Base-by-base conservation (phyloP, 2,113 vertebrate genomes). In the Butorides virescens region DNA sequence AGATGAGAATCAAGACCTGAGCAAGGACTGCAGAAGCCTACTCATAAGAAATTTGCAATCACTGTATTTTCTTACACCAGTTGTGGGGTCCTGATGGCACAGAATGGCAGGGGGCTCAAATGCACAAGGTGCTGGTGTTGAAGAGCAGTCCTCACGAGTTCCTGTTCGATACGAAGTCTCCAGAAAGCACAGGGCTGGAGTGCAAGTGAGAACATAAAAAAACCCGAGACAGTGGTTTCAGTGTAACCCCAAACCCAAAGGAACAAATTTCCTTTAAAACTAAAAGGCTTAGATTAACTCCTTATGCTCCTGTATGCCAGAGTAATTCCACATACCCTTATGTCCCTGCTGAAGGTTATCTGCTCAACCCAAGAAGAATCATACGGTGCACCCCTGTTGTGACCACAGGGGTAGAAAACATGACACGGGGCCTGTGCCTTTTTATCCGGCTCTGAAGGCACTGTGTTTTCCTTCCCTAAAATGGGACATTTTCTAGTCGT, bases 81-180 rank as follows among this genome's bases (percentile, higher is more conserved):
- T 6, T 34, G 14, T 10, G 23, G 34, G 19, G 52, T 9, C 18
- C 46, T 61, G 10, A 11, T 59, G 29, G 46, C 36, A 53, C 11
- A 29, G 14, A 7, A 17, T 70, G 72, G 14, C 47, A 61, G 7
- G n/a, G 12, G 9, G 5, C 42, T 75, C 0, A 0, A 56, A 58
- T 20, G 25, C 20, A 4, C 1, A 1, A 61, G 25, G 9, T 67
- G 25, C 20, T 53, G 39, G 37, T 1, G 1, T 7, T n/a, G 46
- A n/a, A 53, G 19, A 66, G 23, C 29, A 21, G 37, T 67, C 29
- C 20, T 66, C 17, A 25, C 10, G 59, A 11, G 16, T 39, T 58
- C 52, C 5, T 86, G 46, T 46, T 74, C 37, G 53, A n/a, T 5
- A 20, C 0, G 2, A 63, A 36, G 19, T 46, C 58, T 52, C 29